phyloP scores from a whole-genome alignment of 2,888 invertebrate species.

The Sericinus montela region DNA sequence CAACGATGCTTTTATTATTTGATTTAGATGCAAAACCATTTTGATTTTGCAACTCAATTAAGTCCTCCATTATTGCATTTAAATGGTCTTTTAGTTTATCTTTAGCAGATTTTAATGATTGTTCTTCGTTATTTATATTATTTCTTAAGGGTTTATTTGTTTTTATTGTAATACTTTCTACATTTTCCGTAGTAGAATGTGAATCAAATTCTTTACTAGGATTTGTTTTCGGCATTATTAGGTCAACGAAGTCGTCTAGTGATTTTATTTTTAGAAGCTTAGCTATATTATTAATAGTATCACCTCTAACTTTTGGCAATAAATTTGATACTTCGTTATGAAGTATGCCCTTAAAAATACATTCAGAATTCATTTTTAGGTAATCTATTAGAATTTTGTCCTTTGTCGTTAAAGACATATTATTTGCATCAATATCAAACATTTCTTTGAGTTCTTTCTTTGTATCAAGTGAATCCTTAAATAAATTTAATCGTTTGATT shows the following conservation, averaged over 20 bases:
- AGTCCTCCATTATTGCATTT: slow-evolving; percentile 56
- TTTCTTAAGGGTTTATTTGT: background rate
- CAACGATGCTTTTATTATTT: slow-evolving; percentile 40
- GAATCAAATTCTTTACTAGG: background rate
- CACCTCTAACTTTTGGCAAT: slow-evolving; percentile 43
- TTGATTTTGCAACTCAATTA: slow-evolving; percentile 51
- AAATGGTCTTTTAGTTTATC: slow-evolving; percentile 57
- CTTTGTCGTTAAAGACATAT: slow-evolving; percentile 45
- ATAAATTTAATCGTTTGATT: slow-evolving; percentile 37
- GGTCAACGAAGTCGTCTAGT: slow-evolving; percentile 50
- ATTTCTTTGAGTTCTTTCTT: slow-evolving; percentile 38
- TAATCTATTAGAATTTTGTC: slow-evolving; percentile 62
- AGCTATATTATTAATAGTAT: slow-evolving; percentile 55
- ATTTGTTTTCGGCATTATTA: slow-evolving; percentile 26
- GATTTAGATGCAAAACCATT: slow-evolving; percentile 34
- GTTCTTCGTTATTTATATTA: slow-evolving; percentile 2
- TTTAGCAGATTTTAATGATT: slow-evolving; percentile 39
- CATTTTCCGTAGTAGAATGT: background rate
- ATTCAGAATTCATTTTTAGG: slow-evolving; percentile 48
- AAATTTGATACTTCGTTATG: slow-evolving; percentile 21
- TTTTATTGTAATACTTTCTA: background rate
- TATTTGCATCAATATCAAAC: slow-evolving; percentile 39
- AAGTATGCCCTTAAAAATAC: slow-evolving; percentile 36
- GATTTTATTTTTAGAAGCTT: slow-evolving; percentile 65
- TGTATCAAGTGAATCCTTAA: slow-evolving; percentile 31